A percentile compares a stretch with the other conserved stretches of the same genome.
Evolutionary conservation across 2,888 invertebrate genomes (phyloP).

Genomic region (Eudasyphora cyanicolor): DNA sequence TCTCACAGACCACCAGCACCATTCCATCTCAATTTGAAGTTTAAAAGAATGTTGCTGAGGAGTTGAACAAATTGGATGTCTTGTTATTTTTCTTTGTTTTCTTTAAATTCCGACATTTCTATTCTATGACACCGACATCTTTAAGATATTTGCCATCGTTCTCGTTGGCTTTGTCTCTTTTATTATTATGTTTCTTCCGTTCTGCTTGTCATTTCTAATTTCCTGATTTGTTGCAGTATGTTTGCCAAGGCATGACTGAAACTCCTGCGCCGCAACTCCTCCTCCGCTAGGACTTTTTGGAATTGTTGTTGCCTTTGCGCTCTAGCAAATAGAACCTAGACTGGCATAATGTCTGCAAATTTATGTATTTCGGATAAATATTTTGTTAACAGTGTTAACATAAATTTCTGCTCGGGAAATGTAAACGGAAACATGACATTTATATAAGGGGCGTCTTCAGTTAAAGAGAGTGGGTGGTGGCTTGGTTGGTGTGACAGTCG

Average conservation of each 20-base stretch:
- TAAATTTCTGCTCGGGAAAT: conserved; percentile 19
- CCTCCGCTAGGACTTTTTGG: neutral
- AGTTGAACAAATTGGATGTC: neutral
- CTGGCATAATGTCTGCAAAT: conserved; percentile 24
- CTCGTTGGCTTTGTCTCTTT: neutral
- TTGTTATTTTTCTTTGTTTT: neutral
- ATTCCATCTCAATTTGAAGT: neutral
- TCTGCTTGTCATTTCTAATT: conserved; percentile 19
- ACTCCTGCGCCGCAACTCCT: neutral
- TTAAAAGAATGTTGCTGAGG: neutral
- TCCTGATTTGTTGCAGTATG: neutral
- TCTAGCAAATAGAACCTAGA: neutral
- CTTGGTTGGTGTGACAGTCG: neutral
- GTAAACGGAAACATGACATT: conserved; percentile 26
- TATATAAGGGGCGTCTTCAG: neutral
- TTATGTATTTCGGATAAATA: conserved; percentile 20
- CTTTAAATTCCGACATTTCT: neutral
- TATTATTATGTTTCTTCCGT: neutral
- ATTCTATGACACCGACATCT: neutral
- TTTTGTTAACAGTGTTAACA: conserved; percentile 32
- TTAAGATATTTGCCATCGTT: neutral
- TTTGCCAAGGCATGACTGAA: too few relatives aligned
- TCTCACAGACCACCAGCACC: too few relatives aligned
- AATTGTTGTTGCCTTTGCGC: neutral
- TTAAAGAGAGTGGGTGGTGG: too few relatives aligned